Conservation (phyloP, 2,797 vertebrate genomes). For the Delichon dasypus region DNA sequence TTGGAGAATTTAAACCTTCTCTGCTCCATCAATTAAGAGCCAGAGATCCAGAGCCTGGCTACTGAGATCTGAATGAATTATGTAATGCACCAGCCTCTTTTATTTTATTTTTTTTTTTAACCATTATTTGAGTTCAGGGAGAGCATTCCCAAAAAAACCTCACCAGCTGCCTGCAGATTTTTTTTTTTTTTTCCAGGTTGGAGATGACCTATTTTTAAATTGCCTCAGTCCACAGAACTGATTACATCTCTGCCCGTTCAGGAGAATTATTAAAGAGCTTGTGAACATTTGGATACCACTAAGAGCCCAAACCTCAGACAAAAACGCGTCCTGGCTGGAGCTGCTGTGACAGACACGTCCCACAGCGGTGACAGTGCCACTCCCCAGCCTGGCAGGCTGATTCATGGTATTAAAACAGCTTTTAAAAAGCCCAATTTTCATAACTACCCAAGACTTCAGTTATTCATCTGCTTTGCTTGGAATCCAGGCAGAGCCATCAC, state of each 20-base stretch:
- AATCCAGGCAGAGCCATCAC: conserved; percentile 1
- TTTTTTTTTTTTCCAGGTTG: neutral
- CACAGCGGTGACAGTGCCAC: neutral
- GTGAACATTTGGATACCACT: neutral
- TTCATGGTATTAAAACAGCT: neutral
- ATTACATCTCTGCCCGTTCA: neutral
- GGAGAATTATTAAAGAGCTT: neutral
- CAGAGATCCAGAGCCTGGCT: conserved; percentile 46
- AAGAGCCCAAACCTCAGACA: neutral
- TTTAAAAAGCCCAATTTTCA: neutral
- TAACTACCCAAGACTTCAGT: conserved; percentile 7
- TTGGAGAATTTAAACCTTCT: conserved; percentile 64
- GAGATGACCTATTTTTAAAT: conserved; percentile 30
- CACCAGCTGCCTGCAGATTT: neutral
- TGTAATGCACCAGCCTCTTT: neutral
- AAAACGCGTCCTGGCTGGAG: neutral
- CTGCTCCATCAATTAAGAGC: conserved; percentile 65
- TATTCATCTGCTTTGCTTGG: conserved; percentile 53
- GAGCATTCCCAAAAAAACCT: neutral
- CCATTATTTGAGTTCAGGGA: neutral
- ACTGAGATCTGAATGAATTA: conserved; percentile 44
- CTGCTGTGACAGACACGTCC: neutral
- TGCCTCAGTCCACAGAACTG: neutral
- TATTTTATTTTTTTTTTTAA: neutral
- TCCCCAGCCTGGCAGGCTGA: neutral